Evolutionary conservation across 1,140 invertebrate genomes (phyloP).

Genomic region (Drosophila ohnishii): DNA sequence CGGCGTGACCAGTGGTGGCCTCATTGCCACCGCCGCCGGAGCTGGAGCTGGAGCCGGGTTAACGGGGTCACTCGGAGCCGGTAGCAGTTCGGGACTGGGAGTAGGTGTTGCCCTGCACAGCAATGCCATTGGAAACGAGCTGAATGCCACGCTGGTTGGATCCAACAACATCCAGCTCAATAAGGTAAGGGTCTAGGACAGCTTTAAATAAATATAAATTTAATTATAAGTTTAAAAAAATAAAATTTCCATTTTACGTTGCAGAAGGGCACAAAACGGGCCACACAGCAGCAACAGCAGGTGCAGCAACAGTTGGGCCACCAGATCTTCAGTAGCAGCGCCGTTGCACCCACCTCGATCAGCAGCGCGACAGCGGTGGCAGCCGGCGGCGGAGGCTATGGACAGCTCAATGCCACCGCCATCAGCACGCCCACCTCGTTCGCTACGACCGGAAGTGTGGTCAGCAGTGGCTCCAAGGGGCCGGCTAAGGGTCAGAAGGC

Average conservation of each 20-base stretch:
- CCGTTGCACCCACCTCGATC: constrained; percentile 72
- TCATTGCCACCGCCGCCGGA: constrained; percentile 61
- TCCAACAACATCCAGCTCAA: constrained; percentile 83
- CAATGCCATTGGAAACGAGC: constrained; percentile 80
- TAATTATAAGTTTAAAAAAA: too few relatives aligned
- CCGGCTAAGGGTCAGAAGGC: constrained; percentile 77
- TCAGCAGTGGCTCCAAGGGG: constrained; percentile 79
- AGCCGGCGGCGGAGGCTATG: constrained; percentile 36
- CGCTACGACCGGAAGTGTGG: constrained; percentile 75
- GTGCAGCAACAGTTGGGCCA: constrained; percentile 65
- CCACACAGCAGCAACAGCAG: constrained; percentile 57
- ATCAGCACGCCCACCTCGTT: constrained; percentile 71
- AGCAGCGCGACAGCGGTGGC: constrained; percentile 39
- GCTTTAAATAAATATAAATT: too few relatives aligned
- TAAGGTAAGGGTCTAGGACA: constrained; percentile 57
- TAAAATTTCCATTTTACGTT: constrained; percentile 10
- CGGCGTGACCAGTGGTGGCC: constrained; percentile 80
- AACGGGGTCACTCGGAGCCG: constrained; percentile 14
- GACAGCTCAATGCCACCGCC: constrained; percentile 57
- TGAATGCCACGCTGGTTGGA: constrained; percentile 82
- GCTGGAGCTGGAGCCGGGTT: constrained; percentile 18
- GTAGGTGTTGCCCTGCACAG: constrained; percentile 43
- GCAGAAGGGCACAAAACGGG: constrained; percentile 79
- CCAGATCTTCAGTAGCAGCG: constrained; percentile 71
- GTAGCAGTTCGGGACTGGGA: constrained; percentile 36